Base-by-base conservation (phyloP, 2,797 vertebrate species). In the Sebastes dallii region DNA sequence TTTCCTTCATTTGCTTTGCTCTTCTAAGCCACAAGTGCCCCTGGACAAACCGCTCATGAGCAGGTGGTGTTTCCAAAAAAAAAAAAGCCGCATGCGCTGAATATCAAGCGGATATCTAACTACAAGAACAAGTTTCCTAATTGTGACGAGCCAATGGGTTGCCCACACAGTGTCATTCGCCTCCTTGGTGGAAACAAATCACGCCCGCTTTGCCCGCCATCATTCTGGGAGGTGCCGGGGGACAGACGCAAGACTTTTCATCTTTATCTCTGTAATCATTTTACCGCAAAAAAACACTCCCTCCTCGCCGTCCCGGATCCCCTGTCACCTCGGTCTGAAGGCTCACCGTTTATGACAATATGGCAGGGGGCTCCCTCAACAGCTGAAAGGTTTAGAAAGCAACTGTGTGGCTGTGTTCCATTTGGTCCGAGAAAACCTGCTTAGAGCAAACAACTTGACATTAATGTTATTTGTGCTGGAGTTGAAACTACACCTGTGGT, bases 181-280 rank as follows among this genome's bases (percentile, higher is more conserved):
- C 79, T 75, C 68, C 72, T 73, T 20, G 74, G 69, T 81, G 78
- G 79, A 87, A 83, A 91, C 85, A 89, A 90, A 91, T 90, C 42
- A 18, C 14, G 6, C 42, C 42, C 0, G 42, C 14, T 74, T 74
- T 84, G 58, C 59, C 29, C 5, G 13, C 36, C 78, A 46, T 87
- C 60, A 66, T 80, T 75, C 66, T 56, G 24, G n/a, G 39, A 70
- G 52, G 56, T 75, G 85, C 88, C 80, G 59, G 70, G 80, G 77
- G 84, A 82, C n/a, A n/a, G 84, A 90, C 87, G 82, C 84, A 62
- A 81, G 83, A 81, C 77, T 86, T 93, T 91, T 92, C 86, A 91
- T 92, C 87, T 93, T 89, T 75, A 88, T 92, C 85, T 90, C 81
- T 90, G 73, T 88, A 91, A 93, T 94, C 83, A 90, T 86, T 87